A percentile compares a stretch with the other conserved stretches of the same genome.
Evolutionary conservation across 2,113 vertebrate species (phyloP).

Genomic region (Scomber colias): DNA sequence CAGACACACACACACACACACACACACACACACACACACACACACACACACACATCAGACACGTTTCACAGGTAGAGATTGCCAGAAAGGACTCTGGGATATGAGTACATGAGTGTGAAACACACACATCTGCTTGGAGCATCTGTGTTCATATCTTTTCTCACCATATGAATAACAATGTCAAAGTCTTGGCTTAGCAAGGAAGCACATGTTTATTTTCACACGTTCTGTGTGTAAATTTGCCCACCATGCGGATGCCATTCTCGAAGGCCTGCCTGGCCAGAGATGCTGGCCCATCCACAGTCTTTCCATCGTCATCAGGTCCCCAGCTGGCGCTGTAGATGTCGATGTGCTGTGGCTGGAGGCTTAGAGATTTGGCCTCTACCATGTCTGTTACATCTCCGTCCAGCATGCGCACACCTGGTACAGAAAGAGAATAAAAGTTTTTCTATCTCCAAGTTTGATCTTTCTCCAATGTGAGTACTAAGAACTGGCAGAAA

Average conservation of each 20-base stretch:
- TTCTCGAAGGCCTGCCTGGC: constrained; percentile 98
- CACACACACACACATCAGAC: too few relatives aligned
- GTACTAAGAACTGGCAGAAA: neutral
- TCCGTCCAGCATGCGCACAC: constrained; percentile 98
- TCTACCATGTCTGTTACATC: constrained; percentile 99
- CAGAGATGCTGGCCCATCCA: constrained; percentile 96
- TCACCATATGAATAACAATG: constrained; percentile 34
- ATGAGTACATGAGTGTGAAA: constrained; percentile 3
- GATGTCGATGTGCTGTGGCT: constrained; percentile 97
- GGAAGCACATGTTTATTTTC: constrained; percentile 21
- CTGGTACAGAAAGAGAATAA: constrained; percentile 75
- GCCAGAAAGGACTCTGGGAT: constrained; percentile 12
- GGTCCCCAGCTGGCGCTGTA: constrained; percentile 99
- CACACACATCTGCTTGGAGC: constrained; percentile 22
- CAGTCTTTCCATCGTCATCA: constrained; percentile 97
- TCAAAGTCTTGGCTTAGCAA: constrained; percentile 28
- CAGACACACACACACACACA: too few relatives aligned
- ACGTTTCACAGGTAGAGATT: constrained; percentile 31
- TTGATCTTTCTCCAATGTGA: neutral
- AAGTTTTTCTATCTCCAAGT: neutral
- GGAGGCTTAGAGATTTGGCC: constrained; percentile 95
- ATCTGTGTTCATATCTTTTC: constrained; percentile 13
- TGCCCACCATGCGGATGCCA: constrained; percentile 93
- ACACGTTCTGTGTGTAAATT: constrained; percentile 25
- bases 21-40: too few relatives aligned